Conservation (phyloP, 2,888 invertebrate species). For the Lathronympha strigana region DNA sequence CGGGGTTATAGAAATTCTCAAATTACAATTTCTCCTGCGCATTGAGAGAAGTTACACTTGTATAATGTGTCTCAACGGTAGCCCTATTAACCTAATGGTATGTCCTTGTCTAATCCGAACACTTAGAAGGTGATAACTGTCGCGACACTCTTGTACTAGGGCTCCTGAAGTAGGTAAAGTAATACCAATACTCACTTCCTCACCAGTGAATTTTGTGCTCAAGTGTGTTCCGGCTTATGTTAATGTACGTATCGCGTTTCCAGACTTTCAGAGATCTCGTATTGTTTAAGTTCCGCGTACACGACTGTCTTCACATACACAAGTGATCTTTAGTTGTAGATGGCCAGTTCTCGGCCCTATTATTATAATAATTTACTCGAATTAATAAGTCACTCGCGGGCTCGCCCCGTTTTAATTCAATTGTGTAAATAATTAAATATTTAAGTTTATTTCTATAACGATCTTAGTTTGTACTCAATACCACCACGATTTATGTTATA, state of each 20-base stretch:
- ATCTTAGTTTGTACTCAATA: slow-evolving; percentile 70
- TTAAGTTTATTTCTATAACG: slow-evolving; percentile 60
- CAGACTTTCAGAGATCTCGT: slow-evolving; percentile 85
- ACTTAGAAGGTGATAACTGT: no score
- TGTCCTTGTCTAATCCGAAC: no score
- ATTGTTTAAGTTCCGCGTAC: slow-evolving; percentile 78
- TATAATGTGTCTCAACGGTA: no score
- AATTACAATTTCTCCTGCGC: no score
- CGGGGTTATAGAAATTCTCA: no score
- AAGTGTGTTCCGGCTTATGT: slow-evolving; percentile 49
- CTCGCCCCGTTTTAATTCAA: slow-evolving; percentile 45
- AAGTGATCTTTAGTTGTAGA: slow-evolving; percentile 70
- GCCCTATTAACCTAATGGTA: no score
- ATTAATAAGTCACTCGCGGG: slow-evolving; percentile 42
- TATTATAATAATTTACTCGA: slow-evolving; percentile 41
- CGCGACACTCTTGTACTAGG: not conserved
- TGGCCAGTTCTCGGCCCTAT: slow-evolving; percentile 60
- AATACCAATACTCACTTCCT: not conserved
- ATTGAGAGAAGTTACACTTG: no score
- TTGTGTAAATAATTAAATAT: slow-evolving; percentile 43
- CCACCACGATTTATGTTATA: slow-evolving; percentile 59
- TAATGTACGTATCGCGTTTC: slow-evolving; percentile 80
- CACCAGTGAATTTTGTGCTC: not conserved
- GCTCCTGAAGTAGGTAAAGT: no score
- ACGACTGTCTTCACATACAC: slow-evolving; percentile 75